Evolutionary conservation across 2,797 vertebrate genomes (phyloP).

Genomic region (Epinephelus malabaricus): DNA sequence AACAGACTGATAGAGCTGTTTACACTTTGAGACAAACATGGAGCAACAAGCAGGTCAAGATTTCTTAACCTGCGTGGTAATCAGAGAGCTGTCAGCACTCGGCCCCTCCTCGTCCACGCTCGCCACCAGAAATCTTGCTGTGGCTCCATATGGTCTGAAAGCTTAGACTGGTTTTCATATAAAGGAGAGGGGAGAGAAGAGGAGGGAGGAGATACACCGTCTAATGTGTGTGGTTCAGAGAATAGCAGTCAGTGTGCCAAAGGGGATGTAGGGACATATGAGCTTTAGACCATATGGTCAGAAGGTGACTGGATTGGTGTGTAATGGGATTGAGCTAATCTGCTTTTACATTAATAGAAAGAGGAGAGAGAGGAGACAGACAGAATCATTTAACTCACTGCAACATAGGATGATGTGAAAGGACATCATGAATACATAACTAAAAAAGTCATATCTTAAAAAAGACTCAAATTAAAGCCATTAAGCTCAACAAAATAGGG

Average conservation of each 20-base stretch:
- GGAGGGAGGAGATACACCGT: not conserved
- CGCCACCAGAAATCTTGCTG: conserved; percentile 40
- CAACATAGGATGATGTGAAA: not conserved
- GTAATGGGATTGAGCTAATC: conserved; percentile 80
- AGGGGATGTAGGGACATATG: conserved; percentile 27
- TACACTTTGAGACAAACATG: conserved; percentile 39
- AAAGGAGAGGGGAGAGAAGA: conserved; percentile 4
- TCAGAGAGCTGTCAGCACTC: conserved; percentile 52
- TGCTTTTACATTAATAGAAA: conserved; percentile 59
- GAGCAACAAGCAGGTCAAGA: conserved; percentile 43
- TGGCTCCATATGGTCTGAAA: conserved; percentile 58
- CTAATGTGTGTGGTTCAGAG: not conserved
- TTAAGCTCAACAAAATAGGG: conserved; percentile 8
- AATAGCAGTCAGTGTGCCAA: conserved; percentile 65
- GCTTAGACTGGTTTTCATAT: conserved; percentile 25
- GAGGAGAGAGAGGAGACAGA: conserved; percentile 18
- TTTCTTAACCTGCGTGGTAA: conserved; percentile 51
- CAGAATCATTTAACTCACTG: conserved; percentile 1
- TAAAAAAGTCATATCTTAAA: not conserved
- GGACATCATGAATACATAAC: not conserved
- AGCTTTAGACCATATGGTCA: conserved; percentile 72
- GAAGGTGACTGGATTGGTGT: conserved; percentile 63
- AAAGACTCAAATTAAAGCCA: not conserved
- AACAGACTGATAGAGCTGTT: conserved; percentile 20
- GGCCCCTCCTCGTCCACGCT: not conserved